These are phyloP conservation scores for Ypsolopha sequella DNA, from an alignment of 2,888 invertebrate species.

Conservation along the genomic window DNA sequence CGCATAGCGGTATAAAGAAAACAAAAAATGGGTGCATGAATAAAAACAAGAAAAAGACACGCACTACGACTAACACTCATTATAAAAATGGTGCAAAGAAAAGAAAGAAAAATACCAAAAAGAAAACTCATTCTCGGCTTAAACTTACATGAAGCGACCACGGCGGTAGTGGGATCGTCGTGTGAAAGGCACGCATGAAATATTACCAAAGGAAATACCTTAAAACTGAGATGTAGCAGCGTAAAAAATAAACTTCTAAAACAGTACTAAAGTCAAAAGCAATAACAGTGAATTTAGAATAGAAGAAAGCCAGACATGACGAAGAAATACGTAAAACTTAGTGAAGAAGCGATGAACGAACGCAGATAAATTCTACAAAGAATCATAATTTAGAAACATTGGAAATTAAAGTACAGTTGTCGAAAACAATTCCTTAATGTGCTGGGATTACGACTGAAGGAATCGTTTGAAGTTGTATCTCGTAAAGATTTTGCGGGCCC, in stretches of 20 bases:
- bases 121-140: slow-evolving; percentile 32
- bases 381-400: background rate
- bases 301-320: slow-evolving; percentile 11
- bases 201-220: slow-evolving; percentile 53
- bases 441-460: background rate
- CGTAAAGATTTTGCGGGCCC: background rate
- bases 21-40: slow-evolving; percentile 62
- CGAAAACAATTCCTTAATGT: background rate
- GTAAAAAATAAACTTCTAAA: slow-evolving; percentile 36
- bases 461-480: background rate
- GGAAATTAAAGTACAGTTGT: background rate
- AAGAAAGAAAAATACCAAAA: slow-evolving; percentile 29
- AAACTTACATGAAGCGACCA: slow-evolving; percentile 60
- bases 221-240: slow-evolving; percentile 48
- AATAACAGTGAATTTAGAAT: slow-evolving; percentile 18
- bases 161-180: slow-evolving; percentile 47
- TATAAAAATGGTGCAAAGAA: slow-evolving; percentile 49
- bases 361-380: background rate
- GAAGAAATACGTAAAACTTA: background rate
- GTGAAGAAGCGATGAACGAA: background rate
- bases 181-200: slow-evolving; percentile 56
- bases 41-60: slow-evolving; percentile 31
- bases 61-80: slow-evolving; percentile 46
- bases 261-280: slow-evolving; percentile 30
- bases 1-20: slow-evolving; percentile 7